Evolutionary conservation across 2,797 vertebrate species (phyloP), one percentile per base, ranked within the genome.

Genomic region (Typhlichthys subterraneus): DNA sequence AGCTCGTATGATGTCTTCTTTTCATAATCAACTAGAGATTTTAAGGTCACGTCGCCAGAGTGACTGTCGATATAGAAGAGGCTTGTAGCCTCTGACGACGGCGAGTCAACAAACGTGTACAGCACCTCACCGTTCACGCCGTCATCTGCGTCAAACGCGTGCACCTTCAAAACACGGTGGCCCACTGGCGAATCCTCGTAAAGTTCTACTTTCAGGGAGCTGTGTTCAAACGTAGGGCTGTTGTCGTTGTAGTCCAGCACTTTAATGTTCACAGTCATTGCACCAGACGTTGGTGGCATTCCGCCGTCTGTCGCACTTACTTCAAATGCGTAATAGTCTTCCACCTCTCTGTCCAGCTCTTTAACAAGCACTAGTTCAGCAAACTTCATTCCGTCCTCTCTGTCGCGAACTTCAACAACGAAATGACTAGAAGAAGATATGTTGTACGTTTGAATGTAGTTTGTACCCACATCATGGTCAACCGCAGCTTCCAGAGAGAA

Each of bases 191-290:
- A 73, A 66, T 94, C 93, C 19, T 94, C 92, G 0, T 85, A 59
- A 61, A 94, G 78, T 72, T 94, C 90, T 2, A 94, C 93, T 49
- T 87, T 90, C 4, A 93, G 63, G 0, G 84, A 67, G 72, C 67
- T 77, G 77, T 89, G 89, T 2, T 93, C 92, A 64, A 94, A 94
- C 0, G 83, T 86, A 8, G 93, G 94, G 52, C 92, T 93, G 88
- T 94, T 94, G 77, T 94, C 94, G 38, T 94, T 94, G 4, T 83
- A 92, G 71, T 94, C 93, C 71, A 94, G 46, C 33, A 94, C 92
- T 67, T 73, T 87, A 59, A 94, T 67, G 1, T 81, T 33, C 0
- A 94, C 81, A 0, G 75, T 81, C 68, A 90, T 85, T 0, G 85
- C 88, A 0, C 91, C 91, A 0, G 87, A 90, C 62, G 81, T 91